phyloP scores from a whole-genome alignment of 2,113 vertebrate genomes.

The Xenus cinereus region DNA sequence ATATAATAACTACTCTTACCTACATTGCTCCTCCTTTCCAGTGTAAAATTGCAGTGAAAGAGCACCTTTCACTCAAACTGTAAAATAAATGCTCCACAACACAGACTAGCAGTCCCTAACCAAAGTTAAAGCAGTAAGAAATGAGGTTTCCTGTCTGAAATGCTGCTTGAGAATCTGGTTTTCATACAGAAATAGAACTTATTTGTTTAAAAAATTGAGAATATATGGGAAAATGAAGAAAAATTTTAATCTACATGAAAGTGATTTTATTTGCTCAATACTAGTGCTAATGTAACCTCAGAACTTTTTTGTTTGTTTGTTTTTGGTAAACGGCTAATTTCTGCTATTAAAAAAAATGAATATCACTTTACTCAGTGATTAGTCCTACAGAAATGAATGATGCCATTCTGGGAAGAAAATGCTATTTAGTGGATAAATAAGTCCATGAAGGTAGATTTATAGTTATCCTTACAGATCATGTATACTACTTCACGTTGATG shows the following conservation, averaged over 20 bases:
- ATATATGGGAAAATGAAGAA: not conserved
- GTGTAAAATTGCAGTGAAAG: not conserved
- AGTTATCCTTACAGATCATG: not conserved
- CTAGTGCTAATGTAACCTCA: not conserved
- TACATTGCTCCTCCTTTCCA: not conserved
- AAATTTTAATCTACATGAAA: not conserved
- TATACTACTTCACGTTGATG: accelerated
- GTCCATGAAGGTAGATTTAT: not conserved
- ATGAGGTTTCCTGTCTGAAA: not conserved
- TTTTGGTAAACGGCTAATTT: not conserved
- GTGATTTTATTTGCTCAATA: not conserved
- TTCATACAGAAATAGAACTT: not conserved
- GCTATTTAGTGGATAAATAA: not conserved
- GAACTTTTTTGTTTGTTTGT: not conserved
- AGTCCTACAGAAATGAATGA: not conserved
- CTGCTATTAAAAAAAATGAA: not conserved
- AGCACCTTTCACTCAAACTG: not conserved
- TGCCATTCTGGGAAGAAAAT: not conserved
- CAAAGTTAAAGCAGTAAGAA: not conserved
- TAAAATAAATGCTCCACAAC: not conserved
- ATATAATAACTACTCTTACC: not conserved
- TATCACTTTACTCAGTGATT: not conserved
- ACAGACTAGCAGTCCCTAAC: not conserved
- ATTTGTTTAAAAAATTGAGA: not conserved
- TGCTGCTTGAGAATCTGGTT: not conserved